Base-by-base conservation (phyloP, 2,888 invertebrate genomes). In the Diogma glabrata region DNA sequence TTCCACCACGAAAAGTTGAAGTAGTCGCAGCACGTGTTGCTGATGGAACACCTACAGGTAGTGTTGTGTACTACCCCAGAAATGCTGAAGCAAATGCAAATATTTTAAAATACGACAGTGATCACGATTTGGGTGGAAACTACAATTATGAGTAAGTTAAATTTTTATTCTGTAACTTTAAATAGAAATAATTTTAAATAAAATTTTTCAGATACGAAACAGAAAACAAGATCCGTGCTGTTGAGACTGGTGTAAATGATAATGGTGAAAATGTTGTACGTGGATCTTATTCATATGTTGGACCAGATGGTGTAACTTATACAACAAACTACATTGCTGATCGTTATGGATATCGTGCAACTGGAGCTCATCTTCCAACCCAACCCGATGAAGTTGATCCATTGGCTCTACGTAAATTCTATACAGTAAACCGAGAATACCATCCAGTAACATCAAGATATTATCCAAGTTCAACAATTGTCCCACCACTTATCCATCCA, bases 11-110 rank as follows among this genome's bases (percentile, higher is more conserved):
- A 16, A 26, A 24, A 16, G 16, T 46, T 10, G 9, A 24, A 16
- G 24, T 24, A 9, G 26, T n/a, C n/a, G n/a, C n/a, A n/a, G n/a
- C n/a, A n/a, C n/a, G n/a, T n/a, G n/a, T n/a, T n/a, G n/a, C n/a
- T n/a, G n/a, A n/a, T n/a, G n/a, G n/a, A n/a, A n/a, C n/a, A n/a
- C n/a, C n/a, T n/a, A n/a, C n/a, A n/a, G n/a, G n/a, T n/a, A n/a
- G n/a, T n/a, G n/a, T n/a, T n/a, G n/a, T n/a, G n/a, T n/a, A n/a
- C n/a, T n/a, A n/a, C n/a, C n/a, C n/a, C n/a, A n/a, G n/a, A n/a
- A n/a, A n/a, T n/a, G n/a, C n/a, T n/a, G 61, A 63, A 45, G 55
- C 53, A 16, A 48, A 53, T 51, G 50, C 56, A 16, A 51, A 36
- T 40, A 52, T 45, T 17, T 22, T 54, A 38, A 23, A 22, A 8